Evolutionary conservation across 1,140 invertebrate species (phyloP), one percentile per base, ranked within the genome.

Genomic region (Vanessa tameamea): DNA sequence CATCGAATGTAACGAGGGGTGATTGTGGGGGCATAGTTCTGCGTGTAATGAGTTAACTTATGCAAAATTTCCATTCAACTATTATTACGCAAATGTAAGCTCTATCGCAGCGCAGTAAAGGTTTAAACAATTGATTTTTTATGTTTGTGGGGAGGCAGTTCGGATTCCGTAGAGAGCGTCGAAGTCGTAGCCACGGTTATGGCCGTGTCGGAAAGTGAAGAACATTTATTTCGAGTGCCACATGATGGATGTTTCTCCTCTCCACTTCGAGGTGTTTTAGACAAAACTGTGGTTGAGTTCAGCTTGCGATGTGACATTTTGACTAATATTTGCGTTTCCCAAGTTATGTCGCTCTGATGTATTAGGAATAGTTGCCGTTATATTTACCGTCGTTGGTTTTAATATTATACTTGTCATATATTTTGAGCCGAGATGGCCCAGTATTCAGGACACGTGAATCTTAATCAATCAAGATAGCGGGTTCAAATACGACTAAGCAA

Each of bases 11-110:
- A 74, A 77, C 76, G 76, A 77, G 76, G 66, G 76, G 76, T 65
- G 73, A 64, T 73, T 68, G 76, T 69, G 76, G 76, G 67, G 71
- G 71, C 67, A 77, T 77, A 77, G 76, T 77, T 74, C 72, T 71
- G 76, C 67, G 76, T 74, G 76, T 77, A 77, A 77, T 77, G 76
- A 77, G 76, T 74, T 74, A 70, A 74, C 16, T 74, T 74, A 77
- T 73, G 66, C 72, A 74, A 73, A 66, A 67, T 48, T 73, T 53
- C 4, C 9, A 3, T 4, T 14, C 11, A 15, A 15, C 14, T 1
- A 23, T 55, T 23, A 6, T 3, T 31, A 48, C 16, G 20, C n/a
- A 20, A 76, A 63, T 31, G 13, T 43, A 23, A 23, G 68, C 74
- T 53, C 51, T 76, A 72, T 31, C 3, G 5, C 8, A 15, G 13